Evolutionary conservation across 2,113 vertebrate genomes (phyloP).

Genomic region (Xiphorhynchus elegans): DNA sequence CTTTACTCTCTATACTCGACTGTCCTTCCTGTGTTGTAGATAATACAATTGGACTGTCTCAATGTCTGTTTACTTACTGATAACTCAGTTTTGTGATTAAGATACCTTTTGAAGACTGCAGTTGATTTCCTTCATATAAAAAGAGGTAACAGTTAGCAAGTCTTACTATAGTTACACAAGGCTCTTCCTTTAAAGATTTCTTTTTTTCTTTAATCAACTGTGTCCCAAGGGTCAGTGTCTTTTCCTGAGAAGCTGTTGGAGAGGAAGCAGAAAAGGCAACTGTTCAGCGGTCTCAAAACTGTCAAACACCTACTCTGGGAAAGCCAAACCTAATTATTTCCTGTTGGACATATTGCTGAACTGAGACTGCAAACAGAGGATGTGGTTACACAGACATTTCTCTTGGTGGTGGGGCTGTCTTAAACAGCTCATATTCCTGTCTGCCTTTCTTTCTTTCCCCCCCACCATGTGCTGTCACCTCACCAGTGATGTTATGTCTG

Average conservation of each 20-base stretch:
- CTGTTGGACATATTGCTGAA: slow-evolving; percentile 51
- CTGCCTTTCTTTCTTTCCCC: background rate
- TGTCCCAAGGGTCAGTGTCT: background rate
- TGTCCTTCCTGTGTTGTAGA: background rate
- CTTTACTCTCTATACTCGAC: background rate
- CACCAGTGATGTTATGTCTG: background rate
- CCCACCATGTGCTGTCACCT: background rate
- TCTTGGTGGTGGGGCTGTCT: background rate
- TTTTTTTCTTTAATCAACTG: background rate
- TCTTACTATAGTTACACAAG: background rate
- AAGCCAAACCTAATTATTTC: slow-evolving; percentile 56
- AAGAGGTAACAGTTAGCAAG: background rate
- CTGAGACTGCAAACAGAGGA: slow-evolving; percentile 42
- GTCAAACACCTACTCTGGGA: slow-evolving; percentile 45
- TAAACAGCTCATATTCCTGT: background rate
- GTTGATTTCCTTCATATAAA: slow-evolving; percentile 7
- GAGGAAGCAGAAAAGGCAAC: slow-evolving; percentile 50
- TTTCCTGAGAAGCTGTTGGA: slow-evolving; percentile 47
- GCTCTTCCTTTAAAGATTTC: background rate
- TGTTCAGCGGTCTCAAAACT: background rate
- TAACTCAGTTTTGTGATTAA: slow-evolving; percentile 11
- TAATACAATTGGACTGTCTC: background rate
- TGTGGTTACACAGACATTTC: slow-evolving; percentile 48
- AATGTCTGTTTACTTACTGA: background rate
- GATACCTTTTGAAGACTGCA: background rate